A percentile compares a stretch with the other conserved stretches of the same genome.
These are phyloP conservation scores for Chironomus tentans DNA, from an alignment of 2,888 invertebrate species.

Conservation along the genomic window DNA sequence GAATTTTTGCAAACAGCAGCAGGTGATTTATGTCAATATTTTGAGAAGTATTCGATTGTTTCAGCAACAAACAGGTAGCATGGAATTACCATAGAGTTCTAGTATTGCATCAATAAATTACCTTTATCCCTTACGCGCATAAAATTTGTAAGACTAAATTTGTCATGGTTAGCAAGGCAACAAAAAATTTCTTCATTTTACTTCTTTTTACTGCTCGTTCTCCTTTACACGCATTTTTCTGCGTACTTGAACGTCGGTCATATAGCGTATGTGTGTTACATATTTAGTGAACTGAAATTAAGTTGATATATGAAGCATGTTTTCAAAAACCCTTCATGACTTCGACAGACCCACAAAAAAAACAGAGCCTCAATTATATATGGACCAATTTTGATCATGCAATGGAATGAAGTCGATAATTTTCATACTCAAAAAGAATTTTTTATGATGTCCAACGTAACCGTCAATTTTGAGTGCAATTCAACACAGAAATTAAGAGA, in stretches of 20 bases:
- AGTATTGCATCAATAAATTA: slow-evolving; percentile 22
- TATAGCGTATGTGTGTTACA: neutral
- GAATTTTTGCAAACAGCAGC: slow-evolving; percentile 7
- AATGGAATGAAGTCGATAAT: neutral
- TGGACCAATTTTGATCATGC: neutral
- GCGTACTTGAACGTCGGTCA: neutral
- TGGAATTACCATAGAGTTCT: neutral
- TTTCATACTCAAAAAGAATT: neutral
- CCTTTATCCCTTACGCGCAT: neutral
- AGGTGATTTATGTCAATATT: slow-evolving; percentile 23
- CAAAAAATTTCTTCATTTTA: neutral
- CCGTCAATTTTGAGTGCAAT: slow-evolving; percentile 4
- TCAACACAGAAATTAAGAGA: neutral
- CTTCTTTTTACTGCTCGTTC: neutral
- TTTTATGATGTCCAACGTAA: neutral
- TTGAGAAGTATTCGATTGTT: neutral
- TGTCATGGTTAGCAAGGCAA: slow-evolving; percentile 1
- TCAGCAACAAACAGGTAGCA: neutral
- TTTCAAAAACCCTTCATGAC: neutral
- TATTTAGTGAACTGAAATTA: neutral
- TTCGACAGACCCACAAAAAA: neutral
- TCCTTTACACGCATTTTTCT: slow-evolving; percentile 2
- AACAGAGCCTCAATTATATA: neutral
- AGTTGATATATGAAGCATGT: neutral
- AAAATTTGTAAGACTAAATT: neutral